These are phyloP conservation scores for Machaerirhynchus nigripectus DNA, from an alignment of 2,113 vertebrate genomes.

Conservation along the genomic window DNA sequence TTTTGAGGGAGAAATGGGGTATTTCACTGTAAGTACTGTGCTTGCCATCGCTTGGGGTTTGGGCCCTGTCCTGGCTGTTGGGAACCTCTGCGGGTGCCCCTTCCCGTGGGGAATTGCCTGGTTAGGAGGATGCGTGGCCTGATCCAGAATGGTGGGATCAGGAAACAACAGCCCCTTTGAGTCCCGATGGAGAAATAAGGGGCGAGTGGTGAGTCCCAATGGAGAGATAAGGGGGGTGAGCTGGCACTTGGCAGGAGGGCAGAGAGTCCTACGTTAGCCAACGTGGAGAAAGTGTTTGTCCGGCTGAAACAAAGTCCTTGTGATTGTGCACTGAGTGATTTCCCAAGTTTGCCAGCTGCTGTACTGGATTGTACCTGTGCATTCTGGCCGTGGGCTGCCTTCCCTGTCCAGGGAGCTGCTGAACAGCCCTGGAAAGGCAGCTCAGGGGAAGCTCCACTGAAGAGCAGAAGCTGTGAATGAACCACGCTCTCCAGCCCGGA, in stretches of 20 bases:
- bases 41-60: background rate
- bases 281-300: constrained; percentile 60
- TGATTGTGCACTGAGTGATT: constrained; percentile 43
- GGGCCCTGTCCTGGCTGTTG: accelerated
- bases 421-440: background rate
- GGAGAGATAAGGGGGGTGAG: constrained; percentile 48
- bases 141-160: background rate
- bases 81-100: background rate
- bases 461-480: constrained; percentile 41
- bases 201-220: background rate
- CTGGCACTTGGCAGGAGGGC: background rate
- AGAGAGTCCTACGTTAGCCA: background rate
- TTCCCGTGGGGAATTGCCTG: background rate
- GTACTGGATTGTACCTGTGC: constrained; percentile 59
- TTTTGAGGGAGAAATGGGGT: constrained; percentile 7
- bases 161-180: background rate
- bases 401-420: background rate
- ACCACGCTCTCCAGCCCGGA: background rate
- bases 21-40: background rate
- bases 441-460: background rate
- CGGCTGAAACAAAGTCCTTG: constrained; percentile 65
- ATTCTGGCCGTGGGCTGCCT: constrained; percentile 60
- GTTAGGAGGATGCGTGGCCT: background rate
- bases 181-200: background rate
- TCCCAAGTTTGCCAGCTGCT: constrained; percentile 68